Evolutionary conservation across 1,140 invertebrate genomes (phyloP), one percentile per base, ranked within the genome.

Genomic region (Zaprionus davidi): DNA sequence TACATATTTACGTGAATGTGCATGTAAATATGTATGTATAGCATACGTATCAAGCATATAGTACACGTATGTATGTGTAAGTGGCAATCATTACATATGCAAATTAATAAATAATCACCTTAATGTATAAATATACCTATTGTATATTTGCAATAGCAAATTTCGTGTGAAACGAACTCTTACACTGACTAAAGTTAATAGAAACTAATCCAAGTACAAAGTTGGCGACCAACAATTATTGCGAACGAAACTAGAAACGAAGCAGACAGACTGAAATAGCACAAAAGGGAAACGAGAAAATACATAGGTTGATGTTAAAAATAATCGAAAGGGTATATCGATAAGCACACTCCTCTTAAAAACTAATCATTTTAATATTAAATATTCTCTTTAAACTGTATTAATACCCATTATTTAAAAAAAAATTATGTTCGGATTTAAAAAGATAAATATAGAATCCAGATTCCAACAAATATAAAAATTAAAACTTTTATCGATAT

Each of bases 181-280:
- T 67, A 69, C 36, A 44, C 49, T 31, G 59, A 31, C 44, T 68
- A 57, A 55, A 49, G 55, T 56, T 68, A 60, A 62, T 59, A 41
- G 56, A 69, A 71, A 64, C 13, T 69, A 58, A 60, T 75, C 66
- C 53, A 55, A 63, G 31, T 68, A 34, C 46, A 49, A 68, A 67
- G 46, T 60, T 73, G 67, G 49, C 57, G 64, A 73, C 65, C 57
- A 59, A 73, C 60, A 58, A 71, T 71, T 71, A 71, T 71, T 71
- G 69, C 62, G 53, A 73, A 68, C 65, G 57, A 73, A 68, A 28
- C 41, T 41, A 65, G 60, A 57, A 68, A 60, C 56, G 64, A 73
- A 73, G 71, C 65, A 73, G 71, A 73, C 64, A 67, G 65, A 73
- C 65, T 73, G 65, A 73, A 69, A 73, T 68, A 62, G 57, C 38